A percentile compares a stretch with the other conserved stretches of the same genome.
These are phyloP conservation scores for Hirtodrosophila trivittata DNA, from an alignment of 2,888 invertebrate species.

Conservation along the genomic window DNA sequence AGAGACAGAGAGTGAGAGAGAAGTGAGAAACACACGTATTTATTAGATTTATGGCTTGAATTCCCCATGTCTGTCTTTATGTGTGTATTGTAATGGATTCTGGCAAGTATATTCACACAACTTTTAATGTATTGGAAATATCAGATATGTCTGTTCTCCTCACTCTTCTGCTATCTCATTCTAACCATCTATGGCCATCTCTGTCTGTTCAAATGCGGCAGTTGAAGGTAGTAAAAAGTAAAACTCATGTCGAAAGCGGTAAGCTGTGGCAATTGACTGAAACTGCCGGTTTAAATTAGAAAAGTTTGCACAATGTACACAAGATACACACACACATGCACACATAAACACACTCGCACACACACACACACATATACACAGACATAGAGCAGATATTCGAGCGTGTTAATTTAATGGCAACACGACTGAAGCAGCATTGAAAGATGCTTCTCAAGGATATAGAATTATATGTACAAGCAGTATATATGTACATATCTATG, in stretches of 20 bases:
- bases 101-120: conserved; percentile 77
- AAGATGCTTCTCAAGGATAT: conserved; percentile 14
- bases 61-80: conserved; percentile 47
- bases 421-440: conserved; percentile 55
- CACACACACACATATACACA: conserved; percentile 1
- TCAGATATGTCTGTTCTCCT: conserved; percentile 36
- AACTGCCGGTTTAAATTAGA: conserved; percentile 78
- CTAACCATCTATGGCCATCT: background rate
- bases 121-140: conserved; percentile 79
- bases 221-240: conserved; percentile 70
- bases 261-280: conserved; percentile 79
- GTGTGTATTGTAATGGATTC: conserved; percentile 67
- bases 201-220: conserved; percentile 26
- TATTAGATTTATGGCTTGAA: conserved; percentile 77
- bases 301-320: conserved; percentile 74
- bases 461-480: too few relatives aligned
- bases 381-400: conserved; percentile 52
- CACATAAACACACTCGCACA: conserved; percentile 4
- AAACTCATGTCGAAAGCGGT: conserved; percentile 78
- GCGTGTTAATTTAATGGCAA: conserved; percentile 77
- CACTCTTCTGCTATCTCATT: background rate
- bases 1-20: conserved; percentile 3
- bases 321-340: conserved; percentile 27
- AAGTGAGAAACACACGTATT: conserved; percentile 67
- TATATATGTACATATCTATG: background rate